Percentiles rank a stretch among this genome's conserved stretches.
Evolutionary conservation across 1,140 invertebrate species (phyloP).

Genomic region (Eulimnadia texana): DNA sequence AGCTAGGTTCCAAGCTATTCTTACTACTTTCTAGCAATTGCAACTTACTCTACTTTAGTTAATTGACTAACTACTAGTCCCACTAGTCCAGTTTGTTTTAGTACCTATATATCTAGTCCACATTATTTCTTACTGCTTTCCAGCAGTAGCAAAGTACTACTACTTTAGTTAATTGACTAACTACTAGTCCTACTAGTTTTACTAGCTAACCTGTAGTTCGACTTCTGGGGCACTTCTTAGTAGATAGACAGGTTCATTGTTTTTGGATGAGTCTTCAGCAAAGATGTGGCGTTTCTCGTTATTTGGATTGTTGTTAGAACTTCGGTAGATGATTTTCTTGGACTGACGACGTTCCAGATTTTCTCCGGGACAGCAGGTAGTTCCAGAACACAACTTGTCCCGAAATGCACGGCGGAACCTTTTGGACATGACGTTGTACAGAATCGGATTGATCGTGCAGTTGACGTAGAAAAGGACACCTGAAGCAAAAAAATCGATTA

Average conservation of each 20-base stretch:
- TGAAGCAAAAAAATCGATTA: not conserved
- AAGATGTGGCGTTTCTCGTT: not conserved
- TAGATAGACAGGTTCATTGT: not conserved
- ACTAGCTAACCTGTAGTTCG: not conserved
- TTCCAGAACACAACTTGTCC: not conserved
- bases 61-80: too few relatives aligned
- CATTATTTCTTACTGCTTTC: too few relatives aligned
- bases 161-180: too few relatives aligned
- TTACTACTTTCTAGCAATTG: too few relatives aligned
- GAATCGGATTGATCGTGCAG: constrained; percentile 61
- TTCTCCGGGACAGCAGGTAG: not conserved
- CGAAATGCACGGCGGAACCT: constrained; percentile 65
- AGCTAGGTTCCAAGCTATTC: too few relatives aligned
- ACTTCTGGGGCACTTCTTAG: not conserved
- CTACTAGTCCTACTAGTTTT: too few relatives aligned
- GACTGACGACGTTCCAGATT: not conserved
- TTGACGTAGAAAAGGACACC: constrained; percentile 45
- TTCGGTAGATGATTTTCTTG: constrained; percentile 36
- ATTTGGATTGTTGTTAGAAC: constrained; percentile 42
- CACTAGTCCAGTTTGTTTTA: too few relatives aligned
- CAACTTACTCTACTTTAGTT: too few relatives aligned
- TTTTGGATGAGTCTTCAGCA: not conserved
- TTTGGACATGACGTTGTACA: constrained; percentile 75
- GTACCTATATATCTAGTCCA: too few relatives aligned
- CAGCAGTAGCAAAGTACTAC: too few relatives aligned